Evolutionary conservation across 2,113 vertebrate species (phyloP).

Genomic region (Trichomycterus rosablanca): DNA sequence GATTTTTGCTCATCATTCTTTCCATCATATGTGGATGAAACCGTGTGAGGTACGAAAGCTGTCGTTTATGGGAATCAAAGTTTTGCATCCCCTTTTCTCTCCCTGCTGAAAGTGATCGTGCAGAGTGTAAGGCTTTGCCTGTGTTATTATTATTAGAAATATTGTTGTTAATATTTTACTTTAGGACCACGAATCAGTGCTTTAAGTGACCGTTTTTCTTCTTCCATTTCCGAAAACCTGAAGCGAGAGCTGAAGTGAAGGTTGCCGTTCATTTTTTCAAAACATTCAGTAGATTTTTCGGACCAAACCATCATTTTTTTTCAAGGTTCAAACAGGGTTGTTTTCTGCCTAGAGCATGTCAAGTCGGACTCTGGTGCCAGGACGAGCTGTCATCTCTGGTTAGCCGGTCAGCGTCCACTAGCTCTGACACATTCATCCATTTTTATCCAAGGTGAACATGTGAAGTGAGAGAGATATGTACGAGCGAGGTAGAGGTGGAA

Average conservation of each 20-base stretch:
- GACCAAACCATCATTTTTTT: conserved; percentile 29
- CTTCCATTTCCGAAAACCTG: not conserved
- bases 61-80: conserved; percentile 3
- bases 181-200: conserved; percentile 58
- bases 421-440: conserved; percentile 38
- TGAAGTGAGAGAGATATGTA: not conserved
- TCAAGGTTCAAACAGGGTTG: conserved; percentile 37
- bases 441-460: conserved; percentile 27
- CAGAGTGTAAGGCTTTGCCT: conserved; percentile 16
- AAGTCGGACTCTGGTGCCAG: conserved; percentile 7
- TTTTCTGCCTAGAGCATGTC: conserved; percentile 19
- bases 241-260: too few relatives aligned
- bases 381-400: conserved; percentile 27
- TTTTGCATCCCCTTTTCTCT: not conserved
- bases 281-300: conserved; percentile 10
- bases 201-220: conserved; percentile 53
- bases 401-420: conserved; percentile 16
- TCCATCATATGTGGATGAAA: conserved; percentile 9
- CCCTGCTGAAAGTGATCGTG: not conserved
- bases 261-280: not conserved
- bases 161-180: conserved; percentile 1
- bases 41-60: conserved; percentile 18
- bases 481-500: not conserved
- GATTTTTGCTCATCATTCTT: conserved; percentile 24
- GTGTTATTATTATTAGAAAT: too few relatives aligned